Conservation (phyloP, 2,888 invertebrate genomes). For the Scaptomyza flava region DNA sequence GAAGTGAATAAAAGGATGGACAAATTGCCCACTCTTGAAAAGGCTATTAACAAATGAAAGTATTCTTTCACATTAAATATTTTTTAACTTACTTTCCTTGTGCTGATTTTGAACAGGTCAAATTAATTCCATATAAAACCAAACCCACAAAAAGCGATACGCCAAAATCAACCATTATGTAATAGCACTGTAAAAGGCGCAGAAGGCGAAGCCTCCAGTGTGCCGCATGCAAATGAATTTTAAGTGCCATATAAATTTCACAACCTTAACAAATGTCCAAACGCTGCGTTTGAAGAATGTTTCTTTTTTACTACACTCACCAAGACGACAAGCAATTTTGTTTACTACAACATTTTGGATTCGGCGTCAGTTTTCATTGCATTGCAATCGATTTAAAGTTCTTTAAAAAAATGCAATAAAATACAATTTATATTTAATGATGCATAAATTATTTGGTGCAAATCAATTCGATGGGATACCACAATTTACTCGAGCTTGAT, state of each 20-base stretch:
- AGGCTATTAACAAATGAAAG: slow-evolving; percentile 39
- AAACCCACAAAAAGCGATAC: background rate
- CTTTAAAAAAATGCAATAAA: background rate
- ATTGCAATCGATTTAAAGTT: background rate
- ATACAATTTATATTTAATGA: background rate
- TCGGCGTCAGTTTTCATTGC: background rate
- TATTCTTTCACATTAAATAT: slow-evolving; percentile 6
- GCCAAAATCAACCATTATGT: slow-evolving; percentile 4
- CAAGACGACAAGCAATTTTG: background rate
- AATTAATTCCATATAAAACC: slow-evolving; percentile 5
- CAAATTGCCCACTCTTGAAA: background rate
- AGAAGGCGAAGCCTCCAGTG: slow-evolving; percentile 1
- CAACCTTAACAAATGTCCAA: slow-evolving; percentile 12
- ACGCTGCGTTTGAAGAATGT: slow-evolving; percentile 43
- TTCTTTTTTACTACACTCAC: slow-evolving; percentile 5
- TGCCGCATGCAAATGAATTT: slow-evolving; percentile 23
- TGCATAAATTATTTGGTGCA: background rate
- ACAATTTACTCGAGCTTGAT: background rate
- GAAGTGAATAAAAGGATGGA: slow-evolving; percentile 16
- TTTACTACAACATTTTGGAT: background rate
- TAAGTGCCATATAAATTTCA: slow-evolving; percentile 28
- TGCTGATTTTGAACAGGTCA: slow-evolving; percentile 27
- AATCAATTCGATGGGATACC: background rate
- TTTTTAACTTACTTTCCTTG: slow-evolving; percentile 13
- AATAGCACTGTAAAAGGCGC: slow-evolving; percentile 1